Evolutionary conservation across 2,797 vertebrate genomes (phyloP).

Genomic region (Girardinus metallicus): DNA sequence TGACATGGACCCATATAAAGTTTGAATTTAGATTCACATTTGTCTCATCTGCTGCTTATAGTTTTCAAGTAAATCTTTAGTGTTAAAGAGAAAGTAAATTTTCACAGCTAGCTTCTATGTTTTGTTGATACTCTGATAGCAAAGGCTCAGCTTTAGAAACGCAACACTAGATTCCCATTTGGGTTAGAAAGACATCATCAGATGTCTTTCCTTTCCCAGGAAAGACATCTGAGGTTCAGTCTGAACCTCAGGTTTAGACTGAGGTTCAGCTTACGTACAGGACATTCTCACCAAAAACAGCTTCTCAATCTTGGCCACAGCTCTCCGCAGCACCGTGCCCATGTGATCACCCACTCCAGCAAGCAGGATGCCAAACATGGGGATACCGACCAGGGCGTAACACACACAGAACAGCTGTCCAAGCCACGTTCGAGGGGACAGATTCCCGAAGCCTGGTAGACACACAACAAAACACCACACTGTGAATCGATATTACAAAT

Average conservation of each 20-base stretch:
- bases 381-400: slow-evolving; percentile 92
- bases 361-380: slow-evolving; percentile 92
- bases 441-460: slow-evolving; percentile 88
- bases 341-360: slow-evolving; percentile 92
- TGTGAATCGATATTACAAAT: neutral
- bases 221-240: too few relatives aligned
- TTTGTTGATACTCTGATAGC: neutral
- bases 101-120: neutral
- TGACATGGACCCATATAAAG: neutral
- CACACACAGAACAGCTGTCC: slow-evolving; percentile 92
- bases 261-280: slow-evolving; percentile 32
- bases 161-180: neutral
- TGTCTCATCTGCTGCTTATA: neutral
- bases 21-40: neutral
- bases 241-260: neutral
- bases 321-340: slow-evolving; percentile 87
- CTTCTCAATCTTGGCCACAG: slow-evolving; percentile 89
- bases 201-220: neutral
- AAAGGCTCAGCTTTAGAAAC: neutral
- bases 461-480: neutral
- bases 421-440: slow-evolving; percentile 84
- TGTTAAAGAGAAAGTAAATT: neutral
- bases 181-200: neutral
- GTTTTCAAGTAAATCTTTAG: neutral
- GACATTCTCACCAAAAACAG: slow-evolving; percentile 88